Evolutionary conservation across 2,113 vertebrate genomes (phyloP).

Genomic region (Microtus ochrogaster): DNA sequence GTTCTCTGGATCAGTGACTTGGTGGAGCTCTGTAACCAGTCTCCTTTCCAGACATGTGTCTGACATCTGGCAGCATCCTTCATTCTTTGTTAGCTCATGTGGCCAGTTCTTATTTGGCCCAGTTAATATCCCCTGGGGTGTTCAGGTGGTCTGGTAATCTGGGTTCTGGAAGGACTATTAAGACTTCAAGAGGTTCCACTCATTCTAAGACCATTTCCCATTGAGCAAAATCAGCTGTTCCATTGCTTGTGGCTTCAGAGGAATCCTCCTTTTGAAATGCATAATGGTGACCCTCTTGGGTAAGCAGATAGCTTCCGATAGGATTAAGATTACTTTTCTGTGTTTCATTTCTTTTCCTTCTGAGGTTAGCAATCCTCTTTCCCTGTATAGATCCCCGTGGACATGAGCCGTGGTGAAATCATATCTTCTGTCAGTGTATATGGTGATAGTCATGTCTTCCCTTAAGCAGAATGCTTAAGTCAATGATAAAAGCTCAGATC

Average conservation of each 20-base stretch:
- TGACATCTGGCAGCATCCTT: neutral
- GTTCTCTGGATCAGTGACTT: neutral
- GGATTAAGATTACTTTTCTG: neutral
- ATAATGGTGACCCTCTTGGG: neutral
- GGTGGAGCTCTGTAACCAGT: neutral
- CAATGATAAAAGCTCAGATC: neutral
- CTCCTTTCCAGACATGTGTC: neutral
- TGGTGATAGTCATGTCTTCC: neutral
- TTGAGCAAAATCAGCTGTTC: neutral
- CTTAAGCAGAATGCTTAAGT: neutral
- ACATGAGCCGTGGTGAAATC: neutral
- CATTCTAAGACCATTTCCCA: neutral
- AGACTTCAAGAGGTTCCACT: neutral
- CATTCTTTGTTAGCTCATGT: neutral
- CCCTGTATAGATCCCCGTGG: neutral
- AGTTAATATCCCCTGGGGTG: neutral
- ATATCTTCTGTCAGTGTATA: neutral
- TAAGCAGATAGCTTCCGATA: neutral
- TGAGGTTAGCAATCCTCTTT: neutral
- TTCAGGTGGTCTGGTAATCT: neutral
- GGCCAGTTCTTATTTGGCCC: neutral
- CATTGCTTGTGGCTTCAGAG: neutral
- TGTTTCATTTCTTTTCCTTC: neutral
- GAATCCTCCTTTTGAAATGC: neutral
- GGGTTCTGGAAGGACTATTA: neutral